These are phyloP conservation scores for Meta bourneti DNA, from an alignment of 2,888 invertebrate species.

Conservation along the genomic window DNA sequence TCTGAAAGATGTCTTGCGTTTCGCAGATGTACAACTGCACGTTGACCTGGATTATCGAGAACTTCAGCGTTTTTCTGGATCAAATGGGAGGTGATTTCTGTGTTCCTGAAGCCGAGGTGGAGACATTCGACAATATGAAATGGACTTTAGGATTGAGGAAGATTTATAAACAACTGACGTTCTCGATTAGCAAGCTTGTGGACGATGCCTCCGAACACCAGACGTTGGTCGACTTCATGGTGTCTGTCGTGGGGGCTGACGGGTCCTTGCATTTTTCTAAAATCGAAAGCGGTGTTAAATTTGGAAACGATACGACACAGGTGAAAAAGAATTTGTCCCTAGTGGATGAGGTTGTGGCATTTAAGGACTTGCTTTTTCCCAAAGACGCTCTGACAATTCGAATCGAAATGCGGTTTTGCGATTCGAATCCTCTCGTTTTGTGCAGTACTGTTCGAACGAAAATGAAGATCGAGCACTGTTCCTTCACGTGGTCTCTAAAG, in stretches of 20 bases:
- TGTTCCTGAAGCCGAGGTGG: not conserved
- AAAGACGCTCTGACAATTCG: not conserved
- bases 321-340: not conserved
- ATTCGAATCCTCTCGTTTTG: not conserved
- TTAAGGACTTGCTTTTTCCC: not conserved
- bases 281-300: not conserved
- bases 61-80: not conserved
- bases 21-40: not conserved
- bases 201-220: not conserved
- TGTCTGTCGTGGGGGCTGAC: not conserved
- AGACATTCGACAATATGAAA: not conserved
- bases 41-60: not conserved
- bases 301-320: not conserved
- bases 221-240: not conserved
- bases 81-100: not conserved
- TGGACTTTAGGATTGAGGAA: not conserved
- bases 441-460: not conserved
- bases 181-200: not conserved
- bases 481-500: not conserved
- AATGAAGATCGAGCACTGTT: not conserved
- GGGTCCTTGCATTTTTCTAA: not conserved
- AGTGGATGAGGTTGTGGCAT: not conserved
- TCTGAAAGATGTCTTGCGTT: not conserved
- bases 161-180: not conserved
- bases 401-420: not conserved